These are phyloP conservation scores for Phymorhynchus buccinoides DNA, from an alignment of 1,140 invertebrate species.

Conservation along the genomic window DNA sequence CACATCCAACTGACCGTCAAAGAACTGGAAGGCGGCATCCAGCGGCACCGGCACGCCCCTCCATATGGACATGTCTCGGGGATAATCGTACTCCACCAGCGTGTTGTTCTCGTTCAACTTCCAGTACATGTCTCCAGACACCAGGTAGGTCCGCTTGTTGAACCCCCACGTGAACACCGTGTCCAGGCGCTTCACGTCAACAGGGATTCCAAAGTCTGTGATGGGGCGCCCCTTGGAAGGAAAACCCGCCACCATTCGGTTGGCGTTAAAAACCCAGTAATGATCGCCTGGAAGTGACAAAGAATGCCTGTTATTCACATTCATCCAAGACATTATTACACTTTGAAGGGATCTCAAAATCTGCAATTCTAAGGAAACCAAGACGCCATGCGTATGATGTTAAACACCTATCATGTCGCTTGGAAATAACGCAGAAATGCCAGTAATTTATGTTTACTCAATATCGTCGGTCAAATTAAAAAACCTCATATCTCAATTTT, in stretches of 20 bases:
- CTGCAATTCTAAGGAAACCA: no score
- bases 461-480: no score
- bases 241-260: constrained; percentile 76
- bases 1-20: no score
- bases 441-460: no score
- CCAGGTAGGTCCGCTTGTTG: constrained; percentile 76
- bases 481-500: no score
- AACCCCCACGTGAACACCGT: constrained; percentile 73
- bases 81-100: constrained; percentile 75
- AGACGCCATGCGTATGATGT: no score
- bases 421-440: no score
- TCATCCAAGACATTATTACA: no score
- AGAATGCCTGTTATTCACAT: no score
- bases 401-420: no score
- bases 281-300: constrained; percentile 77
- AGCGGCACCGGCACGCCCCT: constrained; percentile 75
- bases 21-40: constrained; percentile 76
- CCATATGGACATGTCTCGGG: constrained; percentile 77
- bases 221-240: constrained; percentile 77
- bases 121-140: constrained; percentile 91
- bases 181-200: constrained; percentile 77
- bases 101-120: constrained; percentile 72
- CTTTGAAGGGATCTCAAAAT: no score
- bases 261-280: constrained; percentile 84
- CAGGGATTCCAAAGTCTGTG: constrained; percentile 86